Evolutionary conservation across 2,888 invertebrate genomes (phyloP), one percentile per base, ranked within the genome.

Genomic region (Erebia palarica): DNA sequence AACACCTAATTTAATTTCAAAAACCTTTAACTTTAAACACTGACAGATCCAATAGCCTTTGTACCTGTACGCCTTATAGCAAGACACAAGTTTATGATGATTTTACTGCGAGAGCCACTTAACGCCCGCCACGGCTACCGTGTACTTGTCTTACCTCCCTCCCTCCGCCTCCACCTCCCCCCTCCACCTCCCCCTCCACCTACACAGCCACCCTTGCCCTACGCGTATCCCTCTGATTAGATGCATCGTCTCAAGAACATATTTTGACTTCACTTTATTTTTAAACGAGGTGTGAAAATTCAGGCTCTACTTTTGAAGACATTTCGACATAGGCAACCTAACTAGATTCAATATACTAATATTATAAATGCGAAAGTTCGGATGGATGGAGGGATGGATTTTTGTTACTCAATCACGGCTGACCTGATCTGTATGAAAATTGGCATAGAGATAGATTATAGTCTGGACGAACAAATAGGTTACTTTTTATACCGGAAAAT

Each of bases 71-170:
- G 73, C 76, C 84, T 83, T 84, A 86, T 86, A 82, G 83, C 81
- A 82, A 87, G 86, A 86, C 86, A 85, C 86, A 85, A 88, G 89
- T 92, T 91, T 92, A 91, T 91, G 91, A 92, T 91, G 87, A 90
- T 89, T 90, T 90, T 89, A 90, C 87, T 81, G 86, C 85, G 83
- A 87, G 89, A 82, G 89, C 87, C 91, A 92, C 92, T 92, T 92
- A 92, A 85, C 91, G 88, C 86, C 82, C 82, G 82, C 82, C 81
- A 78, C 80, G 79, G 88, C 88, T 90, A 89, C 88, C 84, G 86
- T 83, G 84, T 83, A 84, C 83, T 78, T 77, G 71, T 76, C 78
- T 78, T 77, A 75, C 65, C 69, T 58, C 14, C 1, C 7, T 8
- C 75, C 76, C 81, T 78, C 76, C 77, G 69, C 71, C 73, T 58